A percentile compares a stretch with the other conserved stretches of the same genome.
phyloP scores from a whole-genome alignment of 2,797 vertebrate genomes.

The Oophaga sylvatica region DNA sequence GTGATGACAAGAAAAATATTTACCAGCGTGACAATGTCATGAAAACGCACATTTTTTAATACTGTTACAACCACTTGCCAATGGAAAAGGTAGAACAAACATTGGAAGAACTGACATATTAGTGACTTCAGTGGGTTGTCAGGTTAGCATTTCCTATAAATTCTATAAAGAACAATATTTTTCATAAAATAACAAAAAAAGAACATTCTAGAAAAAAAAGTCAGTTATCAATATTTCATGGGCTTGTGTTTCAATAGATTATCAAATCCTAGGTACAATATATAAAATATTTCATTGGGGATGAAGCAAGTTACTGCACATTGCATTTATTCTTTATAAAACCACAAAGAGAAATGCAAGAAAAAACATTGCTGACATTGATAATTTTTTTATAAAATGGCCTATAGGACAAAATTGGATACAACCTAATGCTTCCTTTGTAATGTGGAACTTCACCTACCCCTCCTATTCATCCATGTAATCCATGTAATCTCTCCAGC shows the following conservation, averaged over 20 bases:
- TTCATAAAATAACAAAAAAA: not conserved
- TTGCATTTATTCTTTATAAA: slow-evolving; percentile 22
- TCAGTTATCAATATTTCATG: not conserved
- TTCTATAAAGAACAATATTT: slow-evolving; percentile 32
- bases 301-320: not conserved
- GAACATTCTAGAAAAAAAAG: slow-evolving; percentile 17
- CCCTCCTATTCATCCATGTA: slow-evolving; percentile 25
- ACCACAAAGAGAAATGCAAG: slow-evolving; percentile 19
- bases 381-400: not conserved
- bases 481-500: slow-evolving; percentile 12
- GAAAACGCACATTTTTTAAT: slow-evolving; percentile 73
- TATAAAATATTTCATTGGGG: slow-evolving; percentile 4
- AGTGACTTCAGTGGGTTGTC: slow-evolving; percentile 53
- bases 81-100: slow-evolving; percentile 71
- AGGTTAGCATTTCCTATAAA: slow-evolving; percentile 60
- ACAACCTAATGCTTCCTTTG: not conserved
- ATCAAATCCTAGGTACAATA: not conserved
- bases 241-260: not conserved
- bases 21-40: slow-evolving; percentile 31
- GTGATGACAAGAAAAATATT: slow-evolving; percentile 40
- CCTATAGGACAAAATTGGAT: not conserved
- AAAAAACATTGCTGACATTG: not conserved
- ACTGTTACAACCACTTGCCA: slow-evolving; percentile 74
- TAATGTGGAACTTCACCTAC: not conserved
- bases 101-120: slow-evolving; percentile 64